Evolutionary conservation across 1,140 invertebrate species (phyloP).

Genomic region (Plectrocnemia conspersa): DNA sequence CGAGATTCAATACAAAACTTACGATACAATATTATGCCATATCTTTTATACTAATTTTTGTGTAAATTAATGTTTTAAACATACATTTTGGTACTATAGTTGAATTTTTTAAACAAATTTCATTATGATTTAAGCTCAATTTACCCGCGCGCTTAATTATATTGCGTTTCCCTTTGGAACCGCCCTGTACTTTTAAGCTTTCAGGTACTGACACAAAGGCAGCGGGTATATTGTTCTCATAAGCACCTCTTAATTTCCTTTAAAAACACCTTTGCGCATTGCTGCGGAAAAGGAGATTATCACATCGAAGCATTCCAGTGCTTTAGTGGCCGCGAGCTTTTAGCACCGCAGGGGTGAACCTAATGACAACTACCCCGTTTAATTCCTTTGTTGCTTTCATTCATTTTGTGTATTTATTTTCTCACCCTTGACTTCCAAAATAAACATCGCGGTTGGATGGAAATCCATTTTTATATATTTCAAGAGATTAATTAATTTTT

Average conservation of each 20-base stretch:
- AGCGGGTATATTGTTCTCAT: constrained; percentile 20
- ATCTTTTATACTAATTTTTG: not conserved
- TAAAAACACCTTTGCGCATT: constrained; percentile 27
- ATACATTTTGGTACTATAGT: not conserved
- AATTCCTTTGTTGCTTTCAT: no score
- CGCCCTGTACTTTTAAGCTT: constrained; percentile 4
- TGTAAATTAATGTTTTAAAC: constrained; percentile 10
- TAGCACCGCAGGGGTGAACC: no score
- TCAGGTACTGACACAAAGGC: constrained; percentile 8
- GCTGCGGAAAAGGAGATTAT: constrained; percentile 30
- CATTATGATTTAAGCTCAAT: not conserved
- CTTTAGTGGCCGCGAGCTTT: constrained; percentile 3
- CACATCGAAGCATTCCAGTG: constrained; percentile 23
- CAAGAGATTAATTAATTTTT: no score
- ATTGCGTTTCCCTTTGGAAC: not conserved
- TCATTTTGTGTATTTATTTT: no score
- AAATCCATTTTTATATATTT: no score
- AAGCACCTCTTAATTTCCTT: constrained; percentile 32
- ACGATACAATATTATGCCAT: no score
- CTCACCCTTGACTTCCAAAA: no score
- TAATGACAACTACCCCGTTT: no score
- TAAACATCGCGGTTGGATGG: no score
- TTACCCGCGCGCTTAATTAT: not conserved
- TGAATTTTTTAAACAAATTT: not conserved
- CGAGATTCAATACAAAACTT: no score